Evolutionary conservation across 1,140 invertebrate genomes (phyloP).

Genomic region (Drosophila sucinea): DNA sequence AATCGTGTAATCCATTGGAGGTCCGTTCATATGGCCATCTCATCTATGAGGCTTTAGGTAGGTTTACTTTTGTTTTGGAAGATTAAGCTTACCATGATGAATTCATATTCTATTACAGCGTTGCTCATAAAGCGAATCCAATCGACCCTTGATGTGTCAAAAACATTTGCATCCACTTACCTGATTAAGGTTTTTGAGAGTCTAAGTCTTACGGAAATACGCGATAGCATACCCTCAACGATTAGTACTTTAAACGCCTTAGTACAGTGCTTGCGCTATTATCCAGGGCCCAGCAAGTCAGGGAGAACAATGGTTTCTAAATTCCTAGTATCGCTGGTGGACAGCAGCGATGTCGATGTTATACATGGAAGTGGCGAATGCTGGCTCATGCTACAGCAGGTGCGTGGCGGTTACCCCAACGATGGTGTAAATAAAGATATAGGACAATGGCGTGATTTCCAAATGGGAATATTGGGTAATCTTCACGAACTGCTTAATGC

Average conservation of each 20-base stretch:
- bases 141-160: constrained; percentile 19
- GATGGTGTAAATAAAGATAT: constrained; percentile 15
- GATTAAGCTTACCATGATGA: not conserved
- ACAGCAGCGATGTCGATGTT: constrained; percentile 33
- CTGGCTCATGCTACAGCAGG: constrained; percentile 43
- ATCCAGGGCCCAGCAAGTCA: constrained; percentile 43
- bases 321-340: constrained; percentile 28
- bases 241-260: constrained; percentile 27
- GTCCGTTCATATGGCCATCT: constrained; percentile 35
- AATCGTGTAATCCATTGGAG: constrained; percentile 40
- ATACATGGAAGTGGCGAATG: constrained; percentile 38
- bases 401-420: constrained; percentile 15
- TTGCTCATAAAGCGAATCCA: constrained; percentile 33
- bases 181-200: constrained; percentile 36
- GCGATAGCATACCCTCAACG: not conserved
- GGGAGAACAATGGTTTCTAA: constrained; percentile 15
- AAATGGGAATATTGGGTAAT: constrained; percentile 26
- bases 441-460: constrained; percentile 36
- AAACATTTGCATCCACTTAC: constrained; percentile 40
- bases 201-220: constrained; percentile 12
- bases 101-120: constrained; percentile 17
- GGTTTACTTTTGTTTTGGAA: not conserved
- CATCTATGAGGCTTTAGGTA: constrained; percentile 43
- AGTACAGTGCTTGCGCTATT: constrained; percentile 32
- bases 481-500: constrained; percentile 24